These are phyloP conservation scores for Peromyscus polionotus DNA, from an alignment of 2,113 vertebrate genomes.

Conservation along the genomic window DNA sequence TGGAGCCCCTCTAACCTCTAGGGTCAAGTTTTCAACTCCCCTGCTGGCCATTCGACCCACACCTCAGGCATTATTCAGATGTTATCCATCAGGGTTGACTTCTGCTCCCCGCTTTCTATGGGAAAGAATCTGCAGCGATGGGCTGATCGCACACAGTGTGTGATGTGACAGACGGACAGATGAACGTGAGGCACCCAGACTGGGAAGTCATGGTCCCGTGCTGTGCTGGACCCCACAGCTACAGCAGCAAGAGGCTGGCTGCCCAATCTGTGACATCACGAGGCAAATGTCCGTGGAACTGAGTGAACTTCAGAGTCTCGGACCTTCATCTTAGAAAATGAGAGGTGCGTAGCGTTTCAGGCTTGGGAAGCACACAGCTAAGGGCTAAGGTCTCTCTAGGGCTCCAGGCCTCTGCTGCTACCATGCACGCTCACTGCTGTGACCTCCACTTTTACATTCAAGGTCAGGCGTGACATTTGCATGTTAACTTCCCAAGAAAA, in stretches of 20 bases:
- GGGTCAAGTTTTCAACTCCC: neutral
- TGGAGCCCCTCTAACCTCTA: neutral
- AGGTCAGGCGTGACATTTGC: neutral
- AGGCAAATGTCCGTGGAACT: conserved; percentile 17
- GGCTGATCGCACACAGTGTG: fast-evolving
- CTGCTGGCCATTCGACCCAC: neutral
- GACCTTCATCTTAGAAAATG: conserved; percentile 59
- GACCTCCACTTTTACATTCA: neutral
- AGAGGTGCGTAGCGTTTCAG: neutral
- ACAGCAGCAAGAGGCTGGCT: neutral
- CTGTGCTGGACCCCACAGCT: neutral
- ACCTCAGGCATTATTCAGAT: neutral
- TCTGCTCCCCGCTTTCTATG: neutral
- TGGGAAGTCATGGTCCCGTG: neutral
- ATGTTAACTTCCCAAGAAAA: neutral
- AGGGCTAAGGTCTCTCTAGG: neutral
- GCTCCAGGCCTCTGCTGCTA: no score
- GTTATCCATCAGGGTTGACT: neutral
- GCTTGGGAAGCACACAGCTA: neutral
- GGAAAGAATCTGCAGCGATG: neutral
- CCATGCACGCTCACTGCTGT: fast-evolving
- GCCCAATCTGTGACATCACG: conserved; percentile 26
- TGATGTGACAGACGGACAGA: neutral
- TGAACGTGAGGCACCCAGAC: neutral
- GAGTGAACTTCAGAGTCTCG: conserved; percentile 58